Evolutionary conservation across 1,140 invertebrate species (phyloP), one percentile per base, ranked within the genome.

Genomic region (Drosophila novamexicana): DNA sequence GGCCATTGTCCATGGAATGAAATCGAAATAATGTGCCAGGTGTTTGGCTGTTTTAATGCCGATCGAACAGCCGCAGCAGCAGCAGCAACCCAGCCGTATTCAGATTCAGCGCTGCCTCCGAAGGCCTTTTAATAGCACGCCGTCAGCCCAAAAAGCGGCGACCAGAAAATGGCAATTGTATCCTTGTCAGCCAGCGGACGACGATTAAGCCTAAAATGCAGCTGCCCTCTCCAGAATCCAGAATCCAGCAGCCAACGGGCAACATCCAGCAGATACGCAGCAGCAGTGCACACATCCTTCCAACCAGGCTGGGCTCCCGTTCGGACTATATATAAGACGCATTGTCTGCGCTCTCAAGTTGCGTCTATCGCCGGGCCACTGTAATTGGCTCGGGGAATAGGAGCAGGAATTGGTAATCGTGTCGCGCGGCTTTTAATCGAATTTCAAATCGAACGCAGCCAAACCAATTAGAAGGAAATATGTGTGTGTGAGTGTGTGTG

Each of bases 321-420:
- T n/a, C 36, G 22, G 47, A 39, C 64, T 53, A 18, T 44, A 18
- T 44, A 56, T 32, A 69, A 74, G 71, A 74, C 57, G 57, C 71
- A 74, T 69, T 63, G 65, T 69, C 64, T 59, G 50, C 37, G 18
- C 42, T 54, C 39, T 29, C 22, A 47, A 18, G 18, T 18, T 47
- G 34, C 45, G 49, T 58, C 39, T 72, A 45, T 63, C 9, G 29
- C 32, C 5, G 47, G 9, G 52, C 32, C 18, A 12, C 37, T 59
- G 72, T 70, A 75, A 75, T 75, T 75, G 72, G 72, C 72, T 75
- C 59, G 67, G 72, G 72, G 72, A 75, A 75, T 75, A 64, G 71
- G 36, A 57, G 44, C 57, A 69, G 66, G 56, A 62, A 62, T 74
- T 71, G 72, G 72, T 64, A 75, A 75, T 65, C 59, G 59, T 61